Conservation (phyloP, 2,113 vertebrate genomes). For the Baryphthengus martii region DNA sequence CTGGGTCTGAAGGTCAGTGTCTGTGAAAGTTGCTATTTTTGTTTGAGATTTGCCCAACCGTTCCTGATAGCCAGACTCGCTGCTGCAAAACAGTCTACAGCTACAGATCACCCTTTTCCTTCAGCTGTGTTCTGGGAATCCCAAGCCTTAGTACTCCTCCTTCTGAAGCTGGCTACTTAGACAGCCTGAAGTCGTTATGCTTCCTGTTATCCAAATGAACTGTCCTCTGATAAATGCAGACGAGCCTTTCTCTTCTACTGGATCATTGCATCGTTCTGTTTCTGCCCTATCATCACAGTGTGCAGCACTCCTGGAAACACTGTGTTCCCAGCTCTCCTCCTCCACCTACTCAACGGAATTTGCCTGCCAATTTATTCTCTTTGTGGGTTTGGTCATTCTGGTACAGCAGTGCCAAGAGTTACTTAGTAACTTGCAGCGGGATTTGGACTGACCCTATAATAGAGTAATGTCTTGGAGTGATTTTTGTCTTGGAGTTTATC, state of each 20-base stretch:
- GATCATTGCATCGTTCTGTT: not conserved
- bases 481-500: too few relatives aligned
- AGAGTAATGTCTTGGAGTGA: too few relatives aligned
- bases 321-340: not conserved
- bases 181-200: not conserved
- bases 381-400: not conserved
- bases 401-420: not conserved
- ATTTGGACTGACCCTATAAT: not conserved
- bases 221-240: not conserved
- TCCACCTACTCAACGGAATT: not conserved
- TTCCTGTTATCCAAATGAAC: not conserved
- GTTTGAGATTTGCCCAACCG: not conserved
- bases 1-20: not conserved
- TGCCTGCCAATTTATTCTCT: not conserved
- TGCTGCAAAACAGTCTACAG: not conserved
- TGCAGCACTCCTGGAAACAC: not conserved
- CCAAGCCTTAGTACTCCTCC: not conserved
- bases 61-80: not conserved
- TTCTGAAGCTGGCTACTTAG: not conserved
- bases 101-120: not conserved
- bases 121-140: slow-evolving; percentile 3
- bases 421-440: not conserved
- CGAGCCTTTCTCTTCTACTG: not conserved
- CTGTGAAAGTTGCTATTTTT: not conserved
- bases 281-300: not conserved